Base-by-base conservation (phyloP, 2,797 vertebrate genomes). In the Falco peregrinus region DNA sequence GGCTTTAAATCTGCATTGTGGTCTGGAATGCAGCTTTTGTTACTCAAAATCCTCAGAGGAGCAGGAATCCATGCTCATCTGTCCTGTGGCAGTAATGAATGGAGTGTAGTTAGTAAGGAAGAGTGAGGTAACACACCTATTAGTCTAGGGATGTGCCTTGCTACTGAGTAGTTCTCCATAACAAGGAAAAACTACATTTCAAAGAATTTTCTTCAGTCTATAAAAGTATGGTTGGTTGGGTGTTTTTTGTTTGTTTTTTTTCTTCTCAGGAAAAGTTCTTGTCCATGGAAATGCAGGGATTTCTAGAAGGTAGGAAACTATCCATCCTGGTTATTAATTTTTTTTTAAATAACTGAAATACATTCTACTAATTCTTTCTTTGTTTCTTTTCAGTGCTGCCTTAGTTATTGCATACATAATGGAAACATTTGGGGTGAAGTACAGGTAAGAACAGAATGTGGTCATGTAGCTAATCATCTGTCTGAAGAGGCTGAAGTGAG, bases 351-450 rank as follows among this genome's bases (percentile, higher is more conserved):
- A 20, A 13, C 65, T 33, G 18, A 28, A 95, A 35, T 83, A 2
- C 24, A 67, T 19, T 91, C 88, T 35, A 29, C 20, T 94, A 8
- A 74, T 76, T 54, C 39, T 18, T 57, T 16, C 15, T 45, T 50
- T 70, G 2, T n/a, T 60, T 53, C 29, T 57, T 96, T 97, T 85
- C 96, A 98, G 98, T 96, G 98, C 98, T 98, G 99, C 99, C 97
- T 98, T 99, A 98, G 99, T 99, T 97, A 99, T 99, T 98, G 99
- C 99, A 64, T 99, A 99, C 97, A 99, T 99, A 97, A 99, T 99
- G 99, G 99, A 99, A 98, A 99, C 99, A 41, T 99, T 99, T 98
- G 99, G 99, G 92, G 98, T 99, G 97, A 99, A 99, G 96, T 99
- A 99, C 98, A 99, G 99, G 99, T 99, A 97, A 97, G 97, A 81